Conservation (phyloP, 2,113 vertebrate genomes). For the Brachyistius frenatus region DNA sequence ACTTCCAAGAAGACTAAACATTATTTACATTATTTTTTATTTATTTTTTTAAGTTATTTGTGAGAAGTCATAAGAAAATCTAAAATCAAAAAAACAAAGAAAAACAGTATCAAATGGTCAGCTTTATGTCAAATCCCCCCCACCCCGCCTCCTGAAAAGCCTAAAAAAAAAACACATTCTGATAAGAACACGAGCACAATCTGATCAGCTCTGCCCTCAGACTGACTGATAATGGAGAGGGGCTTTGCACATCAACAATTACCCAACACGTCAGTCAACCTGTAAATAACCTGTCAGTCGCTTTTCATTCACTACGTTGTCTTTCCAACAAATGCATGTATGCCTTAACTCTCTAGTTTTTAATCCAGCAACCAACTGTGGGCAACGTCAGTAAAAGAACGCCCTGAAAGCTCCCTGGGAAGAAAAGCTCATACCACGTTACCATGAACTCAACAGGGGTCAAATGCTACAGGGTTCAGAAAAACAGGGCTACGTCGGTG, state of each 20-base stretch:
- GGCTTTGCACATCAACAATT: slow-evolving; percentile 43
- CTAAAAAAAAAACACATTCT: slow-evolving; percentile 9
- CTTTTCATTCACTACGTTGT: slow-evolving; percentile 20
- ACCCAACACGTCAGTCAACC: slow-evolving; percentile 43
- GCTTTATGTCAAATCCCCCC: not conserved
- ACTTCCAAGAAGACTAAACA: too few relatives aligned
- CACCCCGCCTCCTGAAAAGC: not conserved
- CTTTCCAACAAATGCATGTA: slow-evolving; percentile 11
- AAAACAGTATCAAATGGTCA: not conserved
- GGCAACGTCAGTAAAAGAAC: slow-evolving; percentile 12
- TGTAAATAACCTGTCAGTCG: slow-evolving; percentile 20
- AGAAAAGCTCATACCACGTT: slow-evolving; percentile 31
- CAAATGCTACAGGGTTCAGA: slow-evolving; percentile 49
- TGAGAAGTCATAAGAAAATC: not conserved
- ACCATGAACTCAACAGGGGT: slow-evolving; percentile 37
- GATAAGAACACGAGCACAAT: not conserved
- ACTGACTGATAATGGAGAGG: slow-evolving; percentile 34
- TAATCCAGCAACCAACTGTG: slow-evolving; percentile 19
- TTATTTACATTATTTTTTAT: too few relatives aligned
- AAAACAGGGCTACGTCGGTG: slow-evolving; percentile 50
- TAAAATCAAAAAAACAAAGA: not conserved
- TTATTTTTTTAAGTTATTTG: too few relatives aligned
- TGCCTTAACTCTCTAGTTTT: slow-evolving; percentile 13
- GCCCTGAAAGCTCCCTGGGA: slow-evolving; percentile 6
- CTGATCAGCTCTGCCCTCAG: slow-evolving; percentile 8